phyloP scores from a whole-genome alignment of 2,113 vertebrate species.

The Anguilla rostrata region DNA sequence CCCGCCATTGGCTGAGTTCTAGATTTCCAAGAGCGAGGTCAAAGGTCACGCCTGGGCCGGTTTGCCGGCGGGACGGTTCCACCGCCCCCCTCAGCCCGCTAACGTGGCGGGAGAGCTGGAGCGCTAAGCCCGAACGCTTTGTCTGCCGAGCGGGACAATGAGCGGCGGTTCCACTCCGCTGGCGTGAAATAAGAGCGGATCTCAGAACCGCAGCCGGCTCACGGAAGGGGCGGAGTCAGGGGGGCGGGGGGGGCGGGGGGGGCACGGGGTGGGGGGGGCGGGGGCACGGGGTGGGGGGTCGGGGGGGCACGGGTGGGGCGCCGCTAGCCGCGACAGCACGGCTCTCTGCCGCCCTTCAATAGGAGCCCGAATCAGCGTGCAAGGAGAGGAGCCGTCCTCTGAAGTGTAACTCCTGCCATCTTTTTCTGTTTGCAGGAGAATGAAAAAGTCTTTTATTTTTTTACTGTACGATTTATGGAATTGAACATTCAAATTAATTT shows the following conservation, averaged over 20 bases:
- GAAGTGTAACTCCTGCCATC: background rate
- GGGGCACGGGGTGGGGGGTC: conserved; percentile 24
- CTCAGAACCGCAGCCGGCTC: conserved; percentile 29
- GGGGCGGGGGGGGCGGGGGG: background rate
- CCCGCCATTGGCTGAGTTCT: background rate
- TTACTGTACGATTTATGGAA: too few relatives aligned
- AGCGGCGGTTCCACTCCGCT: conserved; percentile 59
- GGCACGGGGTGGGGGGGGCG: conserved; percentile 50
- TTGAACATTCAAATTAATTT: too few relatives aligned
- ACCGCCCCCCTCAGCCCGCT: conserved; percentile 55
- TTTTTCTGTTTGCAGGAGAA: background rate
- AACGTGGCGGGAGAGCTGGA: conserved; percentile 62
- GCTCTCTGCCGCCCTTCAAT: conserved; percentile 33
- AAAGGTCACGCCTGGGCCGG: conserved; percentile 7
- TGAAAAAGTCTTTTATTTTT: too few relatives aligned
- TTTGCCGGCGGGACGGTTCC: conserved; percentile 36
- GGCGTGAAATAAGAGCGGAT: conserved; percentile 50
- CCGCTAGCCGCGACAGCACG: too few relatives aligned
- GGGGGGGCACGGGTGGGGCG: conserved; percentile 26
- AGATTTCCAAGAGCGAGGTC: background rate
- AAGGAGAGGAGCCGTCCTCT: conserved; percentile 7
- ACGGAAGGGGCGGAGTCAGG: conserved; percentile 50
- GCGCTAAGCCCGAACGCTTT: conserved; percentile 61
- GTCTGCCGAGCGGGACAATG: conserved; percentile 54
- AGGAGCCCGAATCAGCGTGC: conserved; percentile 46